These are phyloP conservation scores for Bradypodion pumilum DNA, from an alignment of 2,797 vertebrate species.

Conservation along the genomic window DNA sequence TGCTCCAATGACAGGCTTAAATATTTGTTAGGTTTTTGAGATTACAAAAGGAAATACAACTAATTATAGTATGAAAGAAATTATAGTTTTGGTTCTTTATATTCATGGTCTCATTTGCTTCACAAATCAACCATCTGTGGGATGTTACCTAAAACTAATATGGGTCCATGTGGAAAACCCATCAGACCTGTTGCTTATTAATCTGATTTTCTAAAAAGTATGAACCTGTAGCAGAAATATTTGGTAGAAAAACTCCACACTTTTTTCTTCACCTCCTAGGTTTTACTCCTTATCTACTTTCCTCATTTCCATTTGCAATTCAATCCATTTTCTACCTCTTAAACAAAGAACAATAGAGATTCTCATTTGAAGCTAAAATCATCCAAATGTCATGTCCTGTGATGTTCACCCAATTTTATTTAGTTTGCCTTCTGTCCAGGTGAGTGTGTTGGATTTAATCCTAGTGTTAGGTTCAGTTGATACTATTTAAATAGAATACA, in stretches of 20 bases:
- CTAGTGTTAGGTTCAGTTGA: not conserved
- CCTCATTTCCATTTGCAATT: conserved; percentile 21
- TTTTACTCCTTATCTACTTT: conserved; percentile 49
- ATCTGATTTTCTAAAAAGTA: not conserved
- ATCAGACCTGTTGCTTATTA: not conserved
- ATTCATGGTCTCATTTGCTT: conserved; percentile 10
- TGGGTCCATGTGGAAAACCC: not conserved
- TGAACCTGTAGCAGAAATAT: not conserved
- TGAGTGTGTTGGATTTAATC: not conserved
- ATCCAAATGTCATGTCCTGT: not conserved
- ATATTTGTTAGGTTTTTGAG: conserved; percentile 18
- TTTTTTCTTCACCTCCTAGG: conserved; percentile 30
- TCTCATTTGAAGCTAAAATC: not conserved
- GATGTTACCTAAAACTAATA: conserved; percentile 1
- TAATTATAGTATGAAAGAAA: conserved; percentile 47
- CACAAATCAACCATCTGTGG: not conserved
- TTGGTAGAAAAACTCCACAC: not conserved
- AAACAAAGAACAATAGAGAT: not conserved
- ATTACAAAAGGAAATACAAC: conserved; percentile 51
- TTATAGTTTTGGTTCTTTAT: conserved; percentile 23
- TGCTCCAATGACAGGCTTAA: conserved; percentile 43
- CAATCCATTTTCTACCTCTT: not conserved
- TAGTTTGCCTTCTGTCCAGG: not conserved
- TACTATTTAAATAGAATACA: not conserved
- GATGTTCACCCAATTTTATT: not conserved